Evolutionary conservation across 2,113 vertebrate genomes (phyloP), one percentile per base, ranked within the genome.

Genomic region (Isichthys henryi): DNA sequence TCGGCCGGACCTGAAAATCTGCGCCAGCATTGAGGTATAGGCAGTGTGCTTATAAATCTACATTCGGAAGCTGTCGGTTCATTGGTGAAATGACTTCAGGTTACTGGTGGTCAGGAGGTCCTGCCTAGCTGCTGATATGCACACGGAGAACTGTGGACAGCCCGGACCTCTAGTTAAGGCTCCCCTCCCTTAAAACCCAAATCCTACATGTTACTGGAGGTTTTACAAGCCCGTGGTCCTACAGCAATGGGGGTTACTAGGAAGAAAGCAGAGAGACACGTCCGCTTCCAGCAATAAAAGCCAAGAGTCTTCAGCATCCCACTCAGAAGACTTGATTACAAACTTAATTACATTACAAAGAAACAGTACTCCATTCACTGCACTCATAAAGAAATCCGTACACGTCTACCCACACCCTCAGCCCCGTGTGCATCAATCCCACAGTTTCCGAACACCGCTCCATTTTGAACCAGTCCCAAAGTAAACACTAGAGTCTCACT

Each of bases 401-500:
- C 77, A 90, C 17, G 46, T 27, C 43, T 39, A 11, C 88, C 58
- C 48, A 88, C 89, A 87, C 35, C 4, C 35, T 88, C 87, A 66
- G 17, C 35, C 31, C 35, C 15, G 15, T 43, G 50, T 10, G 52
- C 39, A 56, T 62, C 50, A 58, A 43, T 53, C 19, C 86, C 21
- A 43, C 27, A 35, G 52, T 56, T 43, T 88, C 87, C 10, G 35
- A 88, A 88, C 52, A 23, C 35, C 19, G 17, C 86, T 39, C 86
- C 31, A 62, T 88, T 88, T 88, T 88, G 87, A 66, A 66, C 53
- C 11, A 56, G 84, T 88, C 89, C 85, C 89, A 88, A 90, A 88
- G 88, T 89, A 89, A 90, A 91, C 89, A 46, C 19, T 58, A 48
- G 88, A 90, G 85, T 88, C 80, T 88, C 82, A 83, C 84, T 88